These are phyloP conservation scores for Dysdera silvatica DNA, from an alignment of 1,140 invertebrate species.

Conservation along the genomic window DNA sequence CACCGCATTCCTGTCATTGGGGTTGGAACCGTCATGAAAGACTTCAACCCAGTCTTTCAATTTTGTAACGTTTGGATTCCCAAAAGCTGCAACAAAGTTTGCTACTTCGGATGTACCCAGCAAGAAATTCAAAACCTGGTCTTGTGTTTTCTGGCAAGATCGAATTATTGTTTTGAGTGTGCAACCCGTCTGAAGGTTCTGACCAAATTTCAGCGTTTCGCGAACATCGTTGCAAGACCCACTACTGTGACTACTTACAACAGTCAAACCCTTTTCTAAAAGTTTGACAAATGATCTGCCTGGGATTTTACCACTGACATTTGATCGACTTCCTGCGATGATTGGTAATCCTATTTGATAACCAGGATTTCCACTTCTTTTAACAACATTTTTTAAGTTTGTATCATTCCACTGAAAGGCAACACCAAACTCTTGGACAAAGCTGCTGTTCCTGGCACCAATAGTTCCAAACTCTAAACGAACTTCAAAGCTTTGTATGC, in stretches of 20 bases:
- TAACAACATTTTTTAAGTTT: neutral
- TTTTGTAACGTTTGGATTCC: constrained; percentile 48
- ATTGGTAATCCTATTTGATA: constrained; percentile 57
- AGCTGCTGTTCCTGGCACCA: neutral
- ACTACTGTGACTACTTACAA: neutral
- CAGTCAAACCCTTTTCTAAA: neutral
- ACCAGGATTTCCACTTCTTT: constrained; percentile 59
- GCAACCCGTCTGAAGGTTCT: constrained; percentile 10
- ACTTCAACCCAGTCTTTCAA: constrained; percentile 52
- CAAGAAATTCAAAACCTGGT: neutral
- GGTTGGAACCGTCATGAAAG: constrained; percentile 28
- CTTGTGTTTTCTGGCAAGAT: neutral
- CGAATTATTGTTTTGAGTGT: neutral
- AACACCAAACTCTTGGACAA: constrained; percentile 8
- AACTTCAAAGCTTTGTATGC: neutral
- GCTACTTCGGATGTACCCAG: neutral
- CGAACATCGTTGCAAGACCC: neutral
- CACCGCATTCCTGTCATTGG: neutral
- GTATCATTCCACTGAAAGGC: constrained; percentile 9
- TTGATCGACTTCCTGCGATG: constrained; percentile 44
- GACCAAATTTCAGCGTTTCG: constrained; percentile 10
- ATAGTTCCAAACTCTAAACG: neutral
- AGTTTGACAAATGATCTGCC: neutral
- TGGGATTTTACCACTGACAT: neutral
- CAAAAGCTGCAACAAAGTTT: constrained; percentile 51